Evolutionary conservation across 2,113 vertebrate species (phyloP), one percentile per base, ranked within the genome.

Genomic region (Pomatorhinus ruficollis): DNA sequence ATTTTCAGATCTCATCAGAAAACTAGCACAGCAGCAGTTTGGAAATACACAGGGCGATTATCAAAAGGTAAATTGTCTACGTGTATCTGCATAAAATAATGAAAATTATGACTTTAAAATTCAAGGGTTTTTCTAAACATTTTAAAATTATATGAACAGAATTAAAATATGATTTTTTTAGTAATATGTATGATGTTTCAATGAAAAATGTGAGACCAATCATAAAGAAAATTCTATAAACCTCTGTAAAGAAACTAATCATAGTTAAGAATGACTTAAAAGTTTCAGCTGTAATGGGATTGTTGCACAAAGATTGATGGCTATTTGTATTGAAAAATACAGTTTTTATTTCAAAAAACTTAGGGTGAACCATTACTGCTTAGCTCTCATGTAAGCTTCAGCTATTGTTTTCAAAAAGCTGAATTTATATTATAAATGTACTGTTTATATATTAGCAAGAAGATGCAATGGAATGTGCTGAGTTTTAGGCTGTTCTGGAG

Each of bases 1-100:
- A 71, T 92, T 93, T 98, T 89, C 98, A 99, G 99, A 99, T 97
- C 98, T 99, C 84, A 57, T 99, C 85, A 98, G 97, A 97, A 98
- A 98, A 97, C 39, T 99, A 97, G 96, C 98, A 53, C 98, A 98
- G 91, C 98, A 98, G 95, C 98, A 98, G 91, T 98, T 98, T 94
- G 98, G 98, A 94, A 96, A 96, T 90, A 88, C 98, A 86, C 96
- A 98, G 72, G 97, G 92, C 1, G 98, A 99, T 95, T 99, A 99
- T 95, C 97, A 99, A 70, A 98, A 99, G 99, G 99, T 99, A 99
- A 99, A 79, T 69, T 90, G 40, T 95, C 66, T 92, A 1, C 61
- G 16, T 91, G 35, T 87, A 65, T 82, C 40, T 88, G n/a, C 47
- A 44, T 93, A 92, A 86, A 81, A 49, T 69, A 85, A 47, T 70